Evolutionary conservation across 2,113 vertebrate species (phyloP).

Genomic region (Xenopus laevis): DNA sequence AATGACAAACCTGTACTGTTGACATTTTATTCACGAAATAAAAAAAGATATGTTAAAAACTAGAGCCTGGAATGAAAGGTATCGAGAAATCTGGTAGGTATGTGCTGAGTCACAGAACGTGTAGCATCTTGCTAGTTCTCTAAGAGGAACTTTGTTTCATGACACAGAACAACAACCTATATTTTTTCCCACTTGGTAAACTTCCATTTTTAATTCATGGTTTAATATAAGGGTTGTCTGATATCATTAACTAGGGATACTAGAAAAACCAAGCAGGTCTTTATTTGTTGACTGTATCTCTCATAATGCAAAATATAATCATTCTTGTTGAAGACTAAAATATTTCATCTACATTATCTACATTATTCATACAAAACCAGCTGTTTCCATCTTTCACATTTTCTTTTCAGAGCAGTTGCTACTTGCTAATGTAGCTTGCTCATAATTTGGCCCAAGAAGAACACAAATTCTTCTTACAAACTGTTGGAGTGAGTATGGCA

Average conservation of each 20-base stretch:
- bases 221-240: too few species aligned
- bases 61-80: too few species aligned
- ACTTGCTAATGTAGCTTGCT: not conserved
- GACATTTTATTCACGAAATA: too few species aligned
- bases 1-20: too few species aligned
- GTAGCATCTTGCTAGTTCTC: too few species aligned
- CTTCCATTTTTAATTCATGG: too few species aligned
- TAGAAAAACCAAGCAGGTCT: not conserved
- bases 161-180: too few species aligned
- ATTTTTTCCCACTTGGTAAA: too few species aligned
- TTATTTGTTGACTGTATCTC: not conserved
- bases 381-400: not conserved
- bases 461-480: not conserved
- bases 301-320: not conserved
- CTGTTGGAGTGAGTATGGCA: not conserved
- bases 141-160: too few species aligned
- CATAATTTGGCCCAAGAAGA: not conserved
- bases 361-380: not conserved
- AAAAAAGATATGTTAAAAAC: too few species aligned
- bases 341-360: not conserved
- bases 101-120: too few species aligned
- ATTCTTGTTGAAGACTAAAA: not conserved
- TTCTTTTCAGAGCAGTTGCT: not conserved
- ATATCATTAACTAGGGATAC: not conserved
- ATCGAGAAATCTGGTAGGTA: too few species aligned